These are phyloP conservation scores for Dicrurus megarhynchus DNA, from an alignment of 2,113 vertebrate species.

Conservation along the genomic window DNA sequence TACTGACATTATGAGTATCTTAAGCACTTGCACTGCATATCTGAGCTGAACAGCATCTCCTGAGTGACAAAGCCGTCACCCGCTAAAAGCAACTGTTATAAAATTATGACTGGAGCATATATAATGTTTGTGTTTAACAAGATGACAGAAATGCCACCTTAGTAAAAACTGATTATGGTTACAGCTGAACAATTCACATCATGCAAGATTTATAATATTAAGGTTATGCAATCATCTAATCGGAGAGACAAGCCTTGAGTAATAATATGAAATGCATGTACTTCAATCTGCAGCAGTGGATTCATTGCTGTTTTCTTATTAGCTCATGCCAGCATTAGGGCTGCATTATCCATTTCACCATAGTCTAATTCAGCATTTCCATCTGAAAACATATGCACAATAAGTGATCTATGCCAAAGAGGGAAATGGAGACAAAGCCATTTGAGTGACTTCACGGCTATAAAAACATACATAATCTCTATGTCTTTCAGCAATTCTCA, in stretches of 20 bases:
- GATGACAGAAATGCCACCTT: slow-evolving; percentile 80
- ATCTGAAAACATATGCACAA: slow-evolving; percentile 73
- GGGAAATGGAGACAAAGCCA: slow-evolving; percentile 59
- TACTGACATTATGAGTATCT: slow-evolving; percentile 51
- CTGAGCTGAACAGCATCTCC: slow-evolving; percentile 56
- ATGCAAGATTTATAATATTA: slow-evolving; percentile 79
- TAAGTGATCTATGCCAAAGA: slow-evolving; percentile 75
- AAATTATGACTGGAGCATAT: slow-evolving; percentile 73
- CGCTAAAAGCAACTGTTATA: slow-evolving; percentile 70
- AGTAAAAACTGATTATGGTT: slow-evolving; percentile 80
- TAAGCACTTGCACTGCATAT: slow-evolving; percentile 47
- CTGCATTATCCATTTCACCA: slow-evolving; percentile 71
- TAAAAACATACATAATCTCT: slow-evolving; percentile 49
- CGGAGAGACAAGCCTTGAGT: slow-evolving; percentile 76
- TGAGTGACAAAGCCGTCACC: slow-evolving; percentile 70
- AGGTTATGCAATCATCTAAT: slow-evolving; percentile 83
- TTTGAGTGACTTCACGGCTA: slow-evolving; percentile 48
- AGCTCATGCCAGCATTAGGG: slow-evolving; percentile 68
- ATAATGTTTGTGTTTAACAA: slow-evolving; percentile 80
- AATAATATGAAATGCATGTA: slow-evolving; percentile 72
- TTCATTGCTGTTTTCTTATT: slow-evolving; percentile 75
- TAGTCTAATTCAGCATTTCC: slow-evolving; percentile 74
- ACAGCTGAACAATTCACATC: slow-evolving; percentile 78
- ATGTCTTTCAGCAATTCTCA: slow-evolving; percentile 30
- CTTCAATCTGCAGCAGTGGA: slow-evolving; percentile 68